Evolutionary conservation across 2,113 vertebrate species (phyloP), one percentile per base, ranked within the genome.

Genomic region (Ramphastos sulfuratus): DNA sequence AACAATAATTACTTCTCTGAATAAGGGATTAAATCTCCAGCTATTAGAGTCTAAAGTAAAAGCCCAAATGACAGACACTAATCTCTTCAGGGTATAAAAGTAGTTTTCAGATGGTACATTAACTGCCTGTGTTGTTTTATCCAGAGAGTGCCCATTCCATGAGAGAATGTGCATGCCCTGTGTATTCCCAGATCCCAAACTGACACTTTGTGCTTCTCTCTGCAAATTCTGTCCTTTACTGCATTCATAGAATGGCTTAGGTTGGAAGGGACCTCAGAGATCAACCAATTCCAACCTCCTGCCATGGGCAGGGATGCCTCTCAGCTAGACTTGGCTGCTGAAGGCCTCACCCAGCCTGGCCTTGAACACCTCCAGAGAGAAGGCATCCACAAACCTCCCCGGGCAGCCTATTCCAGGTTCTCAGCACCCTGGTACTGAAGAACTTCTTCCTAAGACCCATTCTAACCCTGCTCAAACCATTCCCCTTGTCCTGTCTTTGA

Each of bases 1-100:
- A 92, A 85, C 88, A 91, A 65, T 82, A 95, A 94, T 92, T 90
- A 90, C 82, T 93, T 87, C 82, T 82, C 80, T 70, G 92, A 94
- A 85, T 39, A 76, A 82, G 67, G 91, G 78, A 94, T 94, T 89
- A 91, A 74, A 85, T 89, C 92, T 93, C 85, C 69, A 87, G 90
- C 85, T 85, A 91, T 77, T 65, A 80, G 85, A 55, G 64, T 85
- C 71, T 12, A 76, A 76, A 89, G 85, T 85, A 85, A 91, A 87
- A 96, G 86, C 93, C 72, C 75, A 70, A 77, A 60, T 59, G 80
- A 93, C 90, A 95, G 79, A 23, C 79, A 71, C 76, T 88, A 59
- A 94, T 89, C 94, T 87, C 88, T 92, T 66, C 65, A 72, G 92
- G 73, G 58, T 74, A 83, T 27, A 85, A 60, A 92, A 86, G 95